Evolutionary conservation across 2,797 vertebrate genomes (phyloP).

Genomic region (Enteromius afrohamiltoni): DNA sequence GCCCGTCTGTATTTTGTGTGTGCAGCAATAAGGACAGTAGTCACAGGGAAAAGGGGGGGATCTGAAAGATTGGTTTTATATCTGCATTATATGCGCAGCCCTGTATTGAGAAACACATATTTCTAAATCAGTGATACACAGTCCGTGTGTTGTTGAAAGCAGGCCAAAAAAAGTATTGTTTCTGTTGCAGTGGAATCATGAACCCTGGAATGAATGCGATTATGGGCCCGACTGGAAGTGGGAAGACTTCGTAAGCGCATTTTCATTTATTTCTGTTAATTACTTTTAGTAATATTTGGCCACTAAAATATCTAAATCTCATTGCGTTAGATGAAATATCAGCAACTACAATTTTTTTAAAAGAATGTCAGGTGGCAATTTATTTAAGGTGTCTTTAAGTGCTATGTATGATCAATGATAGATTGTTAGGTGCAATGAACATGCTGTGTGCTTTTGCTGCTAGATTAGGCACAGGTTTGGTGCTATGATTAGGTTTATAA

Average conservation of each 20-base stretch:
- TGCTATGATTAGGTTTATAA: no score
- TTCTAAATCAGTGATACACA: neutral
- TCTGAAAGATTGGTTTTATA: neutral
- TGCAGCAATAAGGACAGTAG: neutral
- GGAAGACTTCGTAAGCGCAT: constrained; percentile 46
- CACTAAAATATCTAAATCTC: neutral
- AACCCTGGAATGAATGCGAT: constrained; percentile 60
- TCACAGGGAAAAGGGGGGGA: neutral
- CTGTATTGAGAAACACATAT: neutral
- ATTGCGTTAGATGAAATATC: neutral
- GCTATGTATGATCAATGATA: no score
- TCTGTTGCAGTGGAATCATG: constrained; percentile 16
- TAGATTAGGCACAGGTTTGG: no score
- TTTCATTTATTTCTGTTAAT: neutral
- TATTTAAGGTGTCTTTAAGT: no score
- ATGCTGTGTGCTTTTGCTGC: no score
- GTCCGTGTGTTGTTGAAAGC: neutral
- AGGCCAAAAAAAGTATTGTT: neutral
- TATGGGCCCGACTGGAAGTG: constrained; percentile 55
- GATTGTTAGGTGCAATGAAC: no score
- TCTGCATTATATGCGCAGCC: neutral
- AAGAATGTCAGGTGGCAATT: no score
- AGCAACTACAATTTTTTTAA: no score
- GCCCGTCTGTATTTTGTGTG: neutral
- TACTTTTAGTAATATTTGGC: neutral